Base-by-base conservation (phyloP, 1,140 invertebrate genomes). In the Varroa destructor region DNA sequence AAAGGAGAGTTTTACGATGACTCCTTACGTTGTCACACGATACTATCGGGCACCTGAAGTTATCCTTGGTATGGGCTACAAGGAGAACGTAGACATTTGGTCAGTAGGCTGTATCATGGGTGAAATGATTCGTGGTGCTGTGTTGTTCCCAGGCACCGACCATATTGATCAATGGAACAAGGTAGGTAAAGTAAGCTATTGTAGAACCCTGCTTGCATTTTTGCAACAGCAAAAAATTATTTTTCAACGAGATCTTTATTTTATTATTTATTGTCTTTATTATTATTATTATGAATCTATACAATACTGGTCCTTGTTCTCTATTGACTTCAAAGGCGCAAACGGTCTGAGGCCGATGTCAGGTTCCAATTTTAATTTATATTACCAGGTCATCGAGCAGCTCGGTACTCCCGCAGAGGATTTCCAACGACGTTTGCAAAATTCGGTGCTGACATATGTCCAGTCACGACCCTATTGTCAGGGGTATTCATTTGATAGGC, bases 101-200 rank as follows among this genome's bases (percentile, higher is more conserved):
- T 84, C 83, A 67, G 84, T 85, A 70, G 84, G 84, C 10, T 85
- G 84, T 75, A 85, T 85, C 55, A 83, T 85, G 79, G 84, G 83
- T 36, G 84, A 85, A 76, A 80, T 85, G 76, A 82, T 85, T 56
- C 77, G 81, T 72, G 84, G 82, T 58, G 77, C 79, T 71, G 84
- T 85, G 14, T 78, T 85, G 74, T 85, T 85, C 77, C 84, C 82
- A 43, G 84, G 84, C 72, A 81, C 78, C 75, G 83, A 84, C 77
- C 83, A 84, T 77, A 83, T 85, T 76, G 83, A 84, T 58, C 57
- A 58, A 58, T 58, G 57, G 57, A 42, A 58, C 14, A 58, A 25
- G 25, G 25, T 25, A 25, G 25, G 25, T 25, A 25, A 25, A 25
- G 25, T 25, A 25, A 25, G 80, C 79, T 71, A 25, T 25, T 25